These are phyloP conservation scores for Betta splendens DNA, from an alignment of 2,797 vertebrate genomes.

Conservation along the genomic window DNA sequence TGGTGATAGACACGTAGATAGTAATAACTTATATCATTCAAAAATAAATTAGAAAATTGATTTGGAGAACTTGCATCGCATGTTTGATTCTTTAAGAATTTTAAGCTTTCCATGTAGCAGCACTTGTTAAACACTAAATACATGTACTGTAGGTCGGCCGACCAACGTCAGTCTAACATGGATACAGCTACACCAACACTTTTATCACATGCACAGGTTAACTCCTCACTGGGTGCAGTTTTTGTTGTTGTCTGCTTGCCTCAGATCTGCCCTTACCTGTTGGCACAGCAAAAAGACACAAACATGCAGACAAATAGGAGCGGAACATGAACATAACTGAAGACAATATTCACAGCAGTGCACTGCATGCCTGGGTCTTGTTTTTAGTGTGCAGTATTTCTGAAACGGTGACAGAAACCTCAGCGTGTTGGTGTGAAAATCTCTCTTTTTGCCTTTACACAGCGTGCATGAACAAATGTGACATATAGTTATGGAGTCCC, in stretches of 20 bases:
- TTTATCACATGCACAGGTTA: not conserved
- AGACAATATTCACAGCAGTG: not conserved
- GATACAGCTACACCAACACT: not conserved
- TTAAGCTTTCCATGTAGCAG: no score
- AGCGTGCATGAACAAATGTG: slow-evolving; percentile 4
- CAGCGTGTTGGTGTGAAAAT: slow-evolving; percentile 4
- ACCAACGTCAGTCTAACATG: not conserved
- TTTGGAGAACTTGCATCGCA: no score
- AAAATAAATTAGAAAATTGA: no score
- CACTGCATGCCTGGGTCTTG: not conserved
- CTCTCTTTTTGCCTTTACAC: not conserved
- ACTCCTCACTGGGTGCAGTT: not conserved
- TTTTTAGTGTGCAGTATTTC: not conserved
- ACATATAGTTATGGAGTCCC: not conserved
- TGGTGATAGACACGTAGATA: not conserved
- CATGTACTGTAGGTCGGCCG: no score
- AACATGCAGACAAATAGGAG: not conserved
- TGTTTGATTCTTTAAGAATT: no score
- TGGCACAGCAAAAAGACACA: not conserved
- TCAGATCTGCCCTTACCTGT: not conserved
- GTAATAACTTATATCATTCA: no score
- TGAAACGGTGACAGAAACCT: slow-evolving; percentile 4
- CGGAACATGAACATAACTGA: not conserved
- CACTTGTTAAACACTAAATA: no score
- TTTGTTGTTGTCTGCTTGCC: not conserved